Base-by-base conservation (phyloP, 2,888 invertebrate species). In the Trachelus iudaicus region DNA sequence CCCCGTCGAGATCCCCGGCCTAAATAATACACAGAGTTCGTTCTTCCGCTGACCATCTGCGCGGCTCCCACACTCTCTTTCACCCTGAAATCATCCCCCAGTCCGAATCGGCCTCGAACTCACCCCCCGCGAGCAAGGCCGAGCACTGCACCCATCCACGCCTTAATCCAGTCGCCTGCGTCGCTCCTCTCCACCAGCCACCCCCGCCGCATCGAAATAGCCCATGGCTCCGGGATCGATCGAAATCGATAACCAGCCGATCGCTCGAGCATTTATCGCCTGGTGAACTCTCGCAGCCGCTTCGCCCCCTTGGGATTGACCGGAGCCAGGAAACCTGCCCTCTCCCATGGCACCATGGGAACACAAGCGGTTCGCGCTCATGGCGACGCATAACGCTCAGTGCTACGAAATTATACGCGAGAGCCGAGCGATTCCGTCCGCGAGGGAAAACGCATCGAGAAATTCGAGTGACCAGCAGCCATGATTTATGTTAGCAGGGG, bases 401-500 rank as follows among this genome's bases (percentile, higher is more conserved):
- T 33, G 12, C 31, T 34, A 34, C 15, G 30, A 15, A 71, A 71
- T 71, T 33, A 71, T 33, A 34, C 71, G 31, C 71, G 71, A 11
- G 30, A 71, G 71, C 71, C 15, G 71, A 30, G 30, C 31, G 23
- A 56, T 23, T 56, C 56, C 23, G 23, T 23, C 79, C n/a, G n/a
- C n/a, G 77, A 73, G 76, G 77, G 78, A 81, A 81, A 34, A 34
- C 74, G 74, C 33, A 35, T 35, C 34, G 74, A 77, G 77, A 75
- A 68, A 68, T 13, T 33, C 73, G 74, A 34, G 34, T 30, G 73
- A 69, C 73, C 73, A 35, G 56, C 80, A 81, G 86, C 83, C 85
- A 86, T 89, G 89, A 89, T 89, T 89, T 89, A 89, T 89, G 86
- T 89, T 85, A 80, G 83, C 82, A 82, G 85, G 86, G 86, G 85